Evolutionary conservation across 37 sponge, comb jelly and placozoan genomes (phyloP), one percentile per base, ranked within the genome.

Genomic region (Spongia lamella): DNA sequence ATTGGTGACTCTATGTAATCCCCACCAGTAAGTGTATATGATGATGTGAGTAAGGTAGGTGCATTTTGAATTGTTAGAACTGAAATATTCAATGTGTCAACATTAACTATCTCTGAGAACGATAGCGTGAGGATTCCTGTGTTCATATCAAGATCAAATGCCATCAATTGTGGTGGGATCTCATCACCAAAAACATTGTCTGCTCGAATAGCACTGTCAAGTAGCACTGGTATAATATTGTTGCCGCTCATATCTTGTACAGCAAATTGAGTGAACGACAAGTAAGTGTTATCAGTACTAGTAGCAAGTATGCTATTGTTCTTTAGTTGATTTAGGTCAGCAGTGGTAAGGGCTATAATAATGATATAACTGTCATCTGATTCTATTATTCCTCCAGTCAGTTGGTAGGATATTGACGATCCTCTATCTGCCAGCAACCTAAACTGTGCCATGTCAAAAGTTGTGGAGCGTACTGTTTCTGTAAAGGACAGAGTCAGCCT

Each of bases 311-410:
- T 22, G 30, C 70, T 55, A 7, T 53, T 51, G 36, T 75, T 67
- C 72, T 95, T 91, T 39, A 95, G 16, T 33, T 85, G 83, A 77
- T 95, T 83, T 53, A 95, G 56, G 47, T 95, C 96, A 53, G 64
- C 63, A 50, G 61, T 63, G 27, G 83, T 91, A 4, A 95, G 80
- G 14, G 20, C 21, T 3, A 95, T 64, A 19, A 76, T 53, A 20
- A 80, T 54, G 5, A 38, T 61, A 24, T 63, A 51, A 1, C 43
- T 73, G 57, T 88, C 62, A 20, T 40, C 34, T 1, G 75, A 40
- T 0, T 25, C 31, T 0, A 81, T 56, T 21, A 81, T 68, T 13
- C 93, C 93, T 30, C 93, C 93, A 59, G 83, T 93, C 29, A 93
- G 55, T 0, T 32, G 29, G 61, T 93, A 92, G 34, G 21, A 47